Evolutionary conservation across 2,113 vertebrate species (phyloP), one percentile per base, ranked within the genome.

Genomic region (Oncorhynchus tshawytscha): DNA sequence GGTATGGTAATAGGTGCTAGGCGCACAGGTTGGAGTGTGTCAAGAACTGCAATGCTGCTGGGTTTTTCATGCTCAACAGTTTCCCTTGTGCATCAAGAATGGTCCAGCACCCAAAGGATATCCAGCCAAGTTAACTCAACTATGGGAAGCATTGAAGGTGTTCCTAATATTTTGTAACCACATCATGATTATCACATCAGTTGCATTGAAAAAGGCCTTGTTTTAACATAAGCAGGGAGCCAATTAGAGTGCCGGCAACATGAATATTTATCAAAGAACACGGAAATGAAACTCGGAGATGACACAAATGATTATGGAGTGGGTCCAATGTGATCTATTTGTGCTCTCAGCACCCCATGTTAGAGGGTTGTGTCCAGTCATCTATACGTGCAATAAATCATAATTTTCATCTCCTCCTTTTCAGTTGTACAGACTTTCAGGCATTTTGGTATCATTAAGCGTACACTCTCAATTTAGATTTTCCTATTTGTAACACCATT

Each of bases 191-290:
- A 67, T 16, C 29, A 29, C 27, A 67, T 67, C 27, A 67, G 27
- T 31, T 34, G 66, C 64, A 25, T 67, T 5, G 8, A 34, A 39
- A 34, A 16, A 18, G 29, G 29, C 16, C 49, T 60, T 39, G 57
- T 80, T 64, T 54, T 71, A 71, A 66, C 60, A 75, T 70, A 64
- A 57, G 39, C 29, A 72, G 70, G 65, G n/a, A 71, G 66, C 75
- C 29, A 80, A 71, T 80, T 73, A 78, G 70, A 48, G 45, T 51
- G 29, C 39, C 54, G n/a, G 39, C 68, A 71, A 34, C 72, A 66
- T 71, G 1, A 73, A 24, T 22, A 73, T 73, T 13, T 51, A 67
- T 68, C 57, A 13, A 45, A 57, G 22, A 12, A 54, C 51, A 15
- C 51, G 1, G 51, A 18, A 15, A 18, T 18, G 7, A 76, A 70